A percentile compares a stretch with the other conserved stretches of the same genome.
These are phyloP conservation scores for Bombylius discolor DNA, from an alignment of 2,888 invertebrate genomes.

Conservation along the genomic window DNA sequence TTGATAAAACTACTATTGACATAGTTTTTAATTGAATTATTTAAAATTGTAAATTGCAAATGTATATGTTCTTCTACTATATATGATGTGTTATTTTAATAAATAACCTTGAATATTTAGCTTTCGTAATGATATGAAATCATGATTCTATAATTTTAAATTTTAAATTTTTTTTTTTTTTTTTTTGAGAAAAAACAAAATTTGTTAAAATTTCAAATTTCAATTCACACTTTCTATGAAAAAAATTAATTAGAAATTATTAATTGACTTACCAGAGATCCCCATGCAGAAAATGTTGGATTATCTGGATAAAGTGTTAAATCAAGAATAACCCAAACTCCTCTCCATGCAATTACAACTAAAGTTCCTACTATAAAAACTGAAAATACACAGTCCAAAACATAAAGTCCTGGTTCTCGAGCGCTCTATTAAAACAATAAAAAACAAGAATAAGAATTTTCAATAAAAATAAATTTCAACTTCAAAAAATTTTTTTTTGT, in stretches of 20 bases:
- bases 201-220: too few relatives aligned
- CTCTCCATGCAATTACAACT: conserved; percentile 81
- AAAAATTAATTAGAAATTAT: neutral
- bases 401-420: conserved; percentile 56
- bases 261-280: conserved; percentile 56
- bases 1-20: too few relatives aligned
- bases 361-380: conserved; percentile 71
- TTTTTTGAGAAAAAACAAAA: too few relatives aligned
- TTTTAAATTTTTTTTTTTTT: too few relatives aligned
- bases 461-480: neutral
- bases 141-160: too few relatives aligned
- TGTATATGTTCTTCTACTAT: too few relatives aligned
- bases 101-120: too few relatives aligned
- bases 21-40: too few relatives aligned
- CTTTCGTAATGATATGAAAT: too few relatives aligned
- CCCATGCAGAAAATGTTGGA: conserved; percentile 53
- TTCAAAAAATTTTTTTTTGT: neutral
- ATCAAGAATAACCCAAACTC: conserved; percentile 72
- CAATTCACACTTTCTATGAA: too few relatives aligned
- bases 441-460: neutral
- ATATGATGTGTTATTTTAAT: too few relatives aligned
- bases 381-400: conserved; percentile 76
- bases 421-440: conserved; percentile 46
- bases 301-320: conserved; percentile 64
- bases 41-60: too few relatives aligned